Evolutionary conservation across 2,888 invertebrate species (phyloP), one percentile per base, ranked within the genome.

Genomic region (Diplolepis rosae): DNA sequence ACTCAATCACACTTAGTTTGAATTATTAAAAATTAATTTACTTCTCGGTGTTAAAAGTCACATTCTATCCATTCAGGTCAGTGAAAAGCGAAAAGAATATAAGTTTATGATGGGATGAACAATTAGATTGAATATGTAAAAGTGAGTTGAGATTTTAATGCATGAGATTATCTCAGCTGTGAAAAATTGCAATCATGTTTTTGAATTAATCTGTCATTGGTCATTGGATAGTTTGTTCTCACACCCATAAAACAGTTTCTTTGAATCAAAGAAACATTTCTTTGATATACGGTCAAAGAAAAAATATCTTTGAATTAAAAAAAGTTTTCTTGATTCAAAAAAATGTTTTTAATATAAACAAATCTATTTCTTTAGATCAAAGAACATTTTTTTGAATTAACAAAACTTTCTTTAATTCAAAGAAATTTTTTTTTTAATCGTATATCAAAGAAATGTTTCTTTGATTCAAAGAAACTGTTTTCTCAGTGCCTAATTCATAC

Each of bases 1-100:
- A 4, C 7, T 11, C 7, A 22, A 13, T 39, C 39, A 24, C 39
- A 22, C 18, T 22, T n/a, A 61, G 35, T 61, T 24, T 27, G 24
- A 39, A 61, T 61, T 39, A 61, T 61, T 61, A 39, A 61, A 61
- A 61, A 27, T 39, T 61, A 61, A 39, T 24, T 39, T 39, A 1
- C n/a, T 39, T n/a, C 6, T 24, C 6, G 39, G 4, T 61, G 24
- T 35, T 39, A 24, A 39, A 39, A 61, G 61, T 61, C 61, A 61
- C 35, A 24, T 39, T 39, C 39, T 24, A 4, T 61, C 39, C 22
- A 61, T 61, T 39, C 35, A 61, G 61, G 39, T 39, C 61, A 61
- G 24, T 61, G 61, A 35, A n/a, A 61, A 61, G 35, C 35, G 24
- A 61, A 61, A 39, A 61, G 18, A 45, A 45, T 45, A 18, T 15